These are phyloP conservation scores for Bombus superbus DNA, from an alignment of 1,140 invertebrate genomes.

Conservation along the genomic window DNA sequence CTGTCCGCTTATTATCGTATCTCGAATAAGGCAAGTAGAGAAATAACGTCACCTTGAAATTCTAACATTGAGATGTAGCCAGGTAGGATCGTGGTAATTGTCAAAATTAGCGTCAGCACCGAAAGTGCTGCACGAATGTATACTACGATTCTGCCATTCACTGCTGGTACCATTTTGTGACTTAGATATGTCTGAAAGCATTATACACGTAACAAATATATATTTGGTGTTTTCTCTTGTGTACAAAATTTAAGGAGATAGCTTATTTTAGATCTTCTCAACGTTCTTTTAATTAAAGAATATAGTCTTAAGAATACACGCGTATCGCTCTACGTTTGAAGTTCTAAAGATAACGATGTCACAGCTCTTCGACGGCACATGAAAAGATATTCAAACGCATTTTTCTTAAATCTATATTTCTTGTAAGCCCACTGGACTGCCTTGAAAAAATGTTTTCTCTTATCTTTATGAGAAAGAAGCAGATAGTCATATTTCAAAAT, in stretches of 20 bases:
- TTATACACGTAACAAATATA: not conserved
- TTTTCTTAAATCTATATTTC: too few relatives aligned
- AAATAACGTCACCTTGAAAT: slow-evolving; percentile 62
- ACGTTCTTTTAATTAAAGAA: too few relatives aligned
- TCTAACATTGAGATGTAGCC: slow-evolving; percentile 70
- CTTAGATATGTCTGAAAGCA: slow-evolving; percentile 68
- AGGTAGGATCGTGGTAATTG: slow-evolving; percentile 63
- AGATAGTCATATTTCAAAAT: too few relatives aligned
- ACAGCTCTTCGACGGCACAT: too few relatives aligned
- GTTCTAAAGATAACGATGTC: too few relatives aligned
- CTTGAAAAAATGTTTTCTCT: too few relatives aligned
- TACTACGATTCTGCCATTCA: slow-evolving; percentile 65
- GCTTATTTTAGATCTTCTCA: too few relatives aligned
- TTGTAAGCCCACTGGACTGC: too few relatives aligned
- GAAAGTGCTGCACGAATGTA: slow-evolving; percentile 66
- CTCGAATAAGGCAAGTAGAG: not conserved
- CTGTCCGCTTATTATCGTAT: not conserved
- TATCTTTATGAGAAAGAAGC: too few relatives aligned
- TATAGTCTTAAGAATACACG: too few relatives aligned
- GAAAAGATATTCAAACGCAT: too few relatives aligned
- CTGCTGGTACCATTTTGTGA: slow-evolving; percentile 67
- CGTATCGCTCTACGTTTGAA: too few relatives aligned
- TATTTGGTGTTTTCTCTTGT: not conserved
- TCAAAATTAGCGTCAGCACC: slow-evolving; percentile 64
- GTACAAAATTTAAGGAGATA: not conserved